Percentiles rank a stretch among this genome's conserved stretches.
phyloP scores from a whole-genome alignment of 92 coral and sea anemone species.

The Chrysogorgia sp. region DNA sequence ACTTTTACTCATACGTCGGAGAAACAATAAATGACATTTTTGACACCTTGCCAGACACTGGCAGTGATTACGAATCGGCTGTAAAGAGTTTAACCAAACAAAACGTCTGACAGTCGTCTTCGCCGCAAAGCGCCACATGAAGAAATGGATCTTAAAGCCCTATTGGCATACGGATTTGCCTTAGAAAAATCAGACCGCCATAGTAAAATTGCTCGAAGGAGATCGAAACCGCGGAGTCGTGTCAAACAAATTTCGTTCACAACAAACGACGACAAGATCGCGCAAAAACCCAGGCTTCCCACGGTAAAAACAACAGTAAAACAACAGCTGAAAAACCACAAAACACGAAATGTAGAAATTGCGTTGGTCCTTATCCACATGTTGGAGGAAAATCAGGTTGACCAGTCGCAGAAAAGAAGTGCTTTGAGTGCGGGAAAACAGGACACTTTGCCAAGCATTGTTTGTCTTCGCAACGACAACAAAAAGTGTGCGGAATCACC shows the following conservation, averaged over 20 bases:
- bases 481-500: not conserved
- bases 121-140: slow-evolving; percentile 49
- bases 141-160: not conserved
- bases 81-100: no score
- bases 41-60: no score
- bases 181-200: slow-evolving; percentile 21
- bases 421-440: slow-evolving; percentile 30
- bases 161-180: no score
- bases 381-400: slow-evolving; percentile 37
- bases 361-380: slow-evolving; percentile 48
- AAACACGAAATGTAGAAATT: slow-evolving; percentile 53
- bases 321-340: not conserved
- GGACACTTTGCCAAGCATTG: slow-evolving; percentile 42
- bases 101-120: slow-evolving; percentile 45
- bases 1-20: no score
- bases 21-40: no score
- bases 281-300: no score
- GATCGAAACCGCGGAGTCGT: no score
- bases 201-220: no score
- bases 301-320: not conserved
- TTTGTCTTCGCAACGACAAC: not conserved
- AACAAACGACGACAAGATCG: no score
- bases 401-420: no score
- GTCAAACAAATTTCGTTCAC: no score
- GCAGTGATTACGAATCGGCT: no score